These are phyloP conservation scores for Drosophila setifemur DNA, from an alignment of 1,140 invertebrate genomes.

Conservation along the genomic window DNA sequence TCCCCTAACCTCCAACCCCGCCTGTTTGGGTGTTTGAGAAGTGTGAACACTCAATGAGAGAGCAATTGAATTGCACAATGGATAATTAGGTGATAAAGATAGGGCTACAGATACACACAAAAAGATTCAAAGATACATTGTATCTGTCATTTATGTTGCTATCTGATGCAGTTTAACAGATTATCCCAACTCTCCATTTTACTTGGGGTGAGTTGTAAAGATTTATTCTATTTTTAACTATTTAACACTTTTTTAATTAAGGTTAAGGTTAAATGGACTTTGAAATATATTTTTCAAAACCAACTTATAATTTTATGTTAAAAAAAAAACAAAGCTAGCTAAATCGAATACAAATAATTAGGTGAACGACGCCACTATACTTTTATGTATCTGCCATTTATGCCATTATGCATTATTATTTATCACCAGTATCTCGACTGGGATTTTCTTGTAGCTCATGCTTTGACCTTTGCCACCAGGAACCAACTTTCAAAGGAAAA, in stretches of 20 bases:
- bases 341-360: too few relatives aligned
- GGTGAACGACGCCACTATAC: too few relatives aligned
- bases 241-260: too few relatives aligned
- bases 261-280: too few relatives aligned
- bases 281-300: too few relatives aligned
- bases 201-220: too few relatives aligned
- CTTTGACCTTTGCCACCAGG: slow-evolving; percentile 53
- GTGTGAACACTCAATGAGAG: slow-evolving; percentile 41
- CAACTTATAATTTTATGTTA: too few relatives aligned
- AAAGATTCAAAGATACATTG: neutral
- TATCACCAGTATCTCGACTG: slow-evolving; percentile 24
- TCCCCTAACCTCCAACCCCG: slow-evolving; percentile 8
- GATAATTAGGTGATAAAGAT: slow-evolving; percentile 62
- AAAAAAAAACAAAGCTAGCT: too few relatives aligned
- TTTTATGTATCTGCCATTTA: slow-evolving; percentile 9
- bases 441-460: slow-evolving; percentile 39
- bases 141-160: too few relatives aligned
- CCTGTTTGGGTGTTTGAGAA: neutral
- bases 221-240: too few relatives aligned
- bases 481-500: slow-evolving; percentile 18
- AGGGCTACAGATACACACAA: neutral
- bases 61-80: slow-evolving; percentile 29
- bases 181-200: too few relatives aligned
- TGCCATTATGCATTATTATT: slow-evolving; percentile 15
- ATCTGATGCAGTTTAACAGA: too few relatives aligned